Percentiles rank a stretch among this genome's conserved stretches.
Evolutionary conservation across 2,113 vertebrate genomes (phyloP).

Genomic region (Cyrtonyx montezumae): DNA sequence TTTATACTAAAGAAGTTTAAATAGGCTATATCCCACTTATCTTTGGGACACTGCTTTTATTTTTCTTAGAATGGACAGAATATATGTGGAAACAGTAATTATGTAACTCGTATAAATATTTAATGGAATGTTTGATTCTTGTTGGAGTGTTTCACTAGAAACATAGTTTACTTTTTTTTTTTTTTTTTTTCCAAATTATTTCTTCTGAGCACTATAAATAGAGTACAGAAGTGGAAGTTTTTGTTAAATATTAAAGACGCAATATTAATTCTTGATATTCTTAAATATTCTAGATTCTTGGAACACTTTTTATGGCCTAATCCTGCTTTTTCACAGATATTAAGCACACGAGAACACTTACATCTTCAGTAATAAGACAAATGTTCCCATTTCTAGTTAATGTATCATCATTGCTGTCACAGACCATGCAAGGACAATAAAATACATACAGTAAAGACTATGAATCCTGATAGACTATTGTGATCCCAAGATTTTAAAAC

Average conservation of each 20-base stretch:
- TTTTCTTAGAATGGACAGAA: not conserved
- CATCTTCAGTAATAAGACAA: not conserved
- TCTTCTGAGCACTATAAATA: not conserved
- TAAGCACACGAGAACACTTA: not conserved
- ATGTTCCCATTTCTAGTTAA: not conserved
- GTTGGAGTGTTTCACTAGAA: not conserved
- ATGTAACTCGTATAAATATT: not conserved
- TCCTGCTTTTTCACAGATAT: not conserved
- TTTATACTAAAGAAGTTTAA: not conserved
- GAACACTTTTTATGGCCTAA: not conserved
- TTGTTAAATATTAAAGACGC: not conserved
- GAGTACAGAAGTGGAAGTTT: not conserved
- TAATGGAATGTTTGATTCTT: not conserved
- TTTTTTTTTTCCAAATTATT: not conserved
- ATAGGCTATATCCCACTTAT: not conserved
- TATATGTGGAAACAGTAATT: not conserved
- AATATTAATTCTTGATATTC: not conserved
- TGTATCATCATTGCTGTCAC: not conserved
- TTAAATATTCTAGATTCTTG: not conserved
- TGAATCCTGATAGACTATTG: fast-evolving
- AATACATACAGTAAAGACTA: not conserved
- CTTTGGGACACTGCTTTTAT: not conserved
- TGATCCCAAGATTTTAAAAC: not conserved
- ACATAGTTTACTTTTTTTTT: not conserved
- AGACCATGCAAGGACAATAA: not conserved